Conservation (phyloP, 2,113 vertebrate species). For the Donacobius atricapilla region DNA sequence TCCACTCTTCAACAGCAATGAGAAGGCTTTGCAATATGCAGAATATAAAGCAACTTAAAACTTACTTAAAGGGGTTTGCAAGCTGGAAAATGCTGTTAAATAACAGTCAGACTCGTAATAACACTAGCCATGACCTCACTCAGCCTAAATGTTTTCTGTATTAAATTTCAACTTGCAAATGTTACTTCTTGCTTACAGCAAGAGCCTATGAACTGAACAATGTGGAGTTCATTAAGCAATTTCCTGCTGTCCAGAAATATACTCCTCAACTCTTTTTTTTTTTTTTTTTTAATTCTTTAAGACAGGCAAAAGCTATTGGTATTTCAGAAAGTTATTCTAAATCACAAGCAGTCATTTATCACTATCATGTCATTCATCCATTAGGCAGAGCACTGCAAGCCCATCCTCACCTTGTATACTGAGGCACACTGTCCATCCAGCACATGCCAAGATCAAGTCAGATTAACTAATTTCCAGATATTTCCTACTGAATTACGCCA, state of each 20-base stretch:
- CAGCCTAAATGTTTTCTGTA: neutral
- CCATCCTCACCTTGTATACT: rapidly evolving
- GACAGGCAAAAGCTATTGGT: neutral
- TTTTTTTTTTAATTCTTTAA: neutral
- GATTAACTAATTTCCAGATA: neutral
- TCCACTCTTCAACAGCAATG: neutral
- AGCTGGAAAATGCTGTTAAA: neutral
- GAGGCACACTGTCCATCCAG: neutral
- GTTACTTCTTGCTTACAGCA: neutral
- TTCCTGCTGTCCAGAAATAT: neutral
- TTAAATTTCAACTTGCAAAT: neutral
- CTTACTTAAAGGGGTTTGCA: neutral
- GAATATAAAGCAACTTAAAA: neutral
- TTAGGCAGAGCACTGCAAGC: neutral
- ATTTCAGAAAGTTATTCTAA: neutral
- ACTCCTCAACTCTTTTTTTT: neutral
- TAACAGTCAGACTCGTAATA: neutral
- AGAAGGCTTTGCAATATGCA: neutral
- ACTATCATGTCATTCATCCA: neutral
- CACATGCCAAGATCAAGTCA: neutral
- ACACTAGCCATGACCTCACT: neutral
- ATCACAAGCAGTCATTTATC: neutral
- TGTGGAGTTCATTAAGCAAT: neutral
- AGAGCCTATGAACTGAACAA: neutral
- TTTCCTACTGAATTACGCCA: neutral